Percentiles rank a stretch among this genome's conserved stretches.
Conservation (phyloP, 2,797 vertebrate species). For the Anguilla pacifica region DNA sequence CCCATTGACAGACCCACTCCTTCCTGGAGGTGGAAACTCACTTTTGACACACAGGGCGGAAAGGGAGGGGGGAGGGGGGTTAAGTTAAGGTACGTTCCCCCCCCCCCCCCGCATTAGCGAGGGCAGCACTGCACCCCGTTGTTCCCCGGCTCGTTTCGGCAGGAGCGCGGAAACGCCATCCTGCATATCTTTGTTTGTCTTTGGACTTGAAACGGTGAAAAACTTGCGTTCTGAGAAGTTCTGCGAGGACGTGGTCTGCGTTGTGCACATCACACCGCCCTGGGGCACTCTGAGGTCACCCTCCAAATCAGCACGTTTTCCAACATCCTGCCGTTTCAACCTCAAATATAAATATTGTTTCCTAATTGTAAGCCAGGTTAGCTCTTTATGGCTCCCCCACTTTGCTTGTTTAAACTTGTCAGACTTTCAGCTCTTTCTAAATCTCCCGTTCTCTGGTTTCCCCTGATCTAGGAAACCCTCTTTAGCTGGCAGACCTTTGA, state of each 20-base stretch:
- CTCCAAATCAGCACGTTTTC: constrained; percentile 83
- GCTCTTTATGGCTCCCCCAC: constrained; percentile 68
- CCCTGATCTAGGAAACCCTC: constrained; percentile 64
- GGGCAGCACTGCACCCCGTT: constrained; percentile 60
- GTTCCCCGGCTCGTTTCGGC: constrained; percentile 64
- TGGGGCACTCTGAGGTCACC: constrained; percentile 80
- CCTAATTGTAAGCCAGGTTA: constrained; percentile 79
- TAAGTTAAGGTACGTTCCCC: constrained; percentile 49
- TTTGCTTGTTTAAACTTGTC: constrained; percentile 80
- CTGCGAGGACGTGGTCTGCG: constrained; percentile 75
- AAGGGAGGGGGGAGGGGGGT: constrained; percentile 25
- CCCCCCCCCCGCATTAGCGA: constrained; percentile 60
- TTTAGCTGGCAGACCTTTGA: constrained; percentile 60
- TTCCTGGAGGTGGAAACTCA: constrained; percentile 80
- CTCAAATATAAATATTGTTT: constrained; percentile 84
- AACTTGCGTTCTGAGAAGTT: constrained; percentile 73
- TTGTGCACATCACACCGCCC: constrained; percentile 83
- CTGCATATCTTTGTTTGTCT: constrained; percentile 75
- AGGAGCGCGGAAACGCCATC: constrained; percentile 62
- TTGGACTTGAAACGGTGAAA: constrained; percentile 70
- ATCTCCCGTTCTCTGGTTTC: constrained; percentile 51
- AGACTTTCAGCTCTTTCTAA: constrained; percentile 46
- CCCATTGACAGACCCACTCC: constrained; percentile 72
- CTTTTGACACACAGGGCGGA: constrained; percentile 70
- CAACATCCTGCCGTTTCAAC: constrained; percentile 81